phyloP scores from a whole-genome alignment of 2,888 invertebrate genomes.

The Acronicta psi region DNA sequence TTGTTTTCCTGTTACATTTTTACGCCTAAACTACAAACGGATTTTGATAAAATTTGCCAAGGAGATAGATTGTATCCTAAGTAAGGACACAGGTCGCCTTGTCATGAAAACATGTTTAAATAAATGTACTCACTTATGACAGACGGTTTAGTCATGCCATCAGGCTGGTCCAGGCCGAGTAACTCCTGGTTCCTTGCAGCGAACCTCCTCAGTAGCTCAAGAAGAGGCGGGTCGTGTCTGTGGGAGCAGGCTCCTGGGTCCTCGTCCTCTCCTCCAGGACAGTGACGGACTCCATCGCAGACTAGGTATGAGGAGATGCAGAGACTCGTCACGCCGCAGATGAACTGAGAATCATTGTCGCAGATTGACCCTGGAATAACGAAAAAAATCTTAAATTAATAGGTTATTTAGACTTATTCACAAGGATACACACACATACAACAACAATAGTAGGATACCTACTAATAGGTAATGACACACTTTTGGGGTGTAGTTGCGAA shows the following conservation, averaged over 20 bases:
- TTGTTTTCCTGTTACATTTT: no score
- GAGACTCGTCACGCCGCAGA: constrained; percentile 81
- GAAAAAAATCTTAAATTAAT: no score
- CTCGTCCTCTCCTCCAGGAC: constrained; percentile 90
- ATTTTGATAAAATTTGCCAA: no score
- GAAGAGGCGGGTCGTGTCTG: constrained; percentile 77
- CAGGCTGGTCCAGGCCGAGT: constrained; percentile 78
- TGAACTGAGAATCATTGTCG: constrained; percentile 79
- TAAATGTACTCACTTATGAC: constrained; percentile 81
- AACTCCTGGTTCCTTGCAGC: constrained; percentile 84
- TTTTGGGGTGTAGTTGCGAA: no score
- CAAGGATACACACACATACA: no score
- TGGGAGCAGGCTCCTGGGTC: constrained; percentile 80
- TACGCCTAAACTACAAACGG: no score
- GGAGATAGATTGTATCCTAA: no score
- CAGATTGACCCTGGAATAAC: constrained; percentile 76
- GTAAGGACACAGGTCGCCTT: no score
- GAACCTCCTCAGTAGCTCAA: constrained; percentile 80
- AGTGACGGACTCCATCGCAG: constrained; percentile 91
- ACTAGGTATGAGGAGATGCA: constrained; percentile 91
- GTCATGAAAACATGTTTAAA: no score
- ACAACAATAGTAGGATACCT: no score
- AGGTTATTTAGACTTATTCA: no score
- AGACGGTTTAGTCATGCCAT: constrained; percentile 81
- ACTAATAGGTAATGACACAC: no score